phyloP scores from a whole-genome alignment of 1,140 invertebrate species.

The Idris sp. region DNA sequence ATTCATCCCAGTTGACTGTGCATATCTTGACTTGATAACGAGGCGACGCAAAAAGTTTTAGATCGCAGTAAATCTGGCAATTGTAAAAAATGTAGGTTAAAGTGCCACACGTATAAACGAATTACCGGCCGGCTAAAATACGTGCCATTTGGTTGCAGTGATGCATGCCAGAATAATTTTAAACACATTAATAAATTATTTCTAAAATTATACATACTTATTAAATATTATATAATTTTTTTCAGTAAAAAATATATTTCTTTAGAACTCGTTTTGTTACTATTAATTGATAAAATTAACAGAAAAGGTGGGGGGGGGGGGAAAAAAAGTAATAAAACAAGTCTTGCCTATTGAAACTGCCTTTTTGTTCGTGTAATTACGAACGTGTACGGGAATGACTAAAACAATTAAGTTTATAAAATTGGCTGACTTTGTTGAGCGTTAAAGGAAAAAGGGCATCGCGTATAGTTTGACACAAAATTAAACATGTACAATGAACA shows the following conservation, averaged over 20 bases:
- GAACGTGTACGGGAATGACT: conserved; percentile 4
- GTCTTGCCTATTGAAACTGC: conserved; percentile 12
- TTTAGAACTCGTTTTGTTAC: too few relatives aligned
- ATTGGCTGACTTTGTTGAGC: not conserved
- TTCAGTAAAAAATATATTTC: too few relatives aligned
- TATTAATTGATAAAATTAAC: too few relatives aligned
- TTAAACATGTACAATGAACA: conserved; percentile 52
- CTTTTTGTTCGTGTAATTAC: conserved; percentile 24
- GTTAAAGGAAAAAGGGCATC: conserved; percentile 17
- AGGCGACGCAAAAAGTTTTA: conserved; percentile 21
- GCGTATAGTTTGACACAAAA: conserved; percentile 46
- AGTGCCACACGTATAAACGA: conserved; percentile 32
- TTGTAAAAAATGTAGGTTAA: conserved; percentile 34
- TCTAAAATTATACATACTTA: too few relatives aligned
- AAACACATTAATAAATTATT: too few relatives aligned
- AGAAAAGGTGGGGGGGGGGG: not conserved
- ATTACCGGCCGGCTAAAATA: conserved; percentile 4
- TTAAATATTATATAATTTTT: too few relatives aligned
- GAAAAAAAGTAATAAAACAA: conserved; percentile 7
- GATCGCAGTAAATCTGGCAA: conserved; percentile 39
- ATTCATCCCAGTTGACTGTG: conserved; percentile 31
- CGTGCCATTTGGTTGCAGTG: not conserved
- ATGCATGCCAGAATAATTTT: too few relatives aligned
- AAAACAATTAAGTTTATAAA: conserved; percentile 16
- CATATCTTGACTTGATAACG: conserved; percentile 33